These are phyloP conservation scores for Volucella zonaria DNA, from an alignment of 2,888 invertebrate species.

Conservation along the genomic window DNA sequence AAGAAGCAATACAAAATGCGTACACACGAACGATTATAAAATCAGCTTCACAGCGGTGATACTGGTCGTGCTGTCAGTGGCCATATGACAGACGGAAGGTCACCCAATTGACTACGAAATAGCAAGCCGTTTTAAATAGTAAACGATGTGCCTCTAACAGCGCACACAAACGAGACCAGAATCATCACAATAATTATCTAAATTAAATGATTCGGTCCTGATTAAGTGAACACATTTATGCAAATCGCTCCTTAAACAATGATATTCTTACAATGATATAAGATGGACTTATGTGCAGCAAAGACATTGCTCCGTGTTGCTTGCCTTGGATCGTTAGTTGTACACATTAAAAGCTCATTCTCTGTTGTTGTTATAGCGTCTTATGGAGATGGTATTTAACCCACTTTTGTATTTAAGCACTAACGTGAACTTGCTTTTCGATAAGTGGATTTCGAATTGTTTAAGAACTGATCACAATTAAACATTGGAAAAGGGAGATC, in stretches of 20 bases:
- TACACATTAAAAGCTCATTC: slow-evolving; percentile 38
- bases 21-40: background rate
- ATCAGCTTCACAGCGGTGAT: slow-evolving; percentile 24
- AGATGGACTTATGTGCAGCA: background rate
- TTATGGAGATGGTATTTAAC: slow-evolving; percentile 68
- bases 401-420: slow-evolving; percentile 62
- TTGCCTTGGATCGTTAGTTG: slow-evolving; percentile 62
- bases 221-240: slow-evolving; percentile 69
- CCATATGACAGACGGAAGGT: slow-evolving; percentile 49
- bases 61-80: slow-evolving; percentile 10
- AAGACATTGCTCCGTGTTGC: slow-evolving; percentile 48
- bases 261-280: too few species aligned
- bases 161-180: slow-evolving; percentile 55
- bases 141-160: slow-evolving; percentile 60
- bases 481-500: slow-evolving; percentile 10
- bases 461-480: slow-evolving; percentile 54
- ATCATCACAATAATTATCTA: slow-evolving; percentile 68
- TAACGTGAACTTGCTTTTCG: slow-evolving; percentile 69
- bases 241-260: slow-evolving; percentile 29
- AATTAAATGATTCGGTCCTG: slow-evolving; percentile 72
- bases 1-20: too few species aligned
- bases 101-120: slow-evolving; percentile 50
- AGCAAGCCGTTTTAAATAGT: slow-evolving; percentile 37
- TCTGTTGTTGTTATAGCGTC: slow-evolving; percentile 41
- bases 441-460: slow-evolving; percentile 55